phyloP scores from a whole-genome alignment of 2,888 invertebrate species.

The Lithophane semibrunnea region DNA sequence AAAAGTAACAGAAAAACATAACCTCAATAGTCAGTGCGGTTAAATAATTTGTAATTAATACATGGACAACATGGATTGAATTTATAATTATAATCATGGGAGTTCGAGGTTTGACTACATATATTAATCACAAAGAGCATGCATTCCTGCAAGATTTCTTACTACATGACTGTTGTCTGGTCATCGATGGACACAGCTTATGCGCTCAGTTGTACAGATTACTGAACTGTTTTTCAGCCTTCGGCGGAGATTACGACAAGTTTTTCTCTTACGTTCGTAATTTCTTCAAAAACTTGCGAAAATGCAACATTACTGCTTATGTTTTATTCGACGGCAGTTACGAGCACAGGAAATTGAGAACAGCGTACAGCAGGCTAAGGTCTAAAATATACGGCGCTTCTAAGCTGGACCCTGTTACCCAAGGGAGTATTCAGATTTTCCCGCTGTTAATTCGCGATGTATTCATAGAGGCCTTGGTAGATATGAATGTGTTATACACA shows the following conservation, averaged over 20 bases:
- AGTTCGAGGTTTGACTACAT: slow-evolving; percentile 95
- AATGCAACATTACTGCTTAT: slow-evolving; percentile 93
- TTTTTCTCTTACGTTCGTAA: slow-evolving; percentile 91
- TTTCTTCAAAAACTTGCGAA: slow-evolving; percentile 93
- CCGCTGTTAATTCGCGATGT: slow-evolving; percentile 94
- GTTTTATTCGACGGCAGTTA: slow-evolving; percentile 96
- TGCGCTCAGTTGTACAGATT: slow-evolving; percentile 93
- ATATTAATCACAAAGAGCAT: slow-evolving; percentile 92
- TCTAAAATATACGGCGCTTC: slow-evolving; percentile 91
- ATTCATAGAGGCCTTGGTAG: slow-evolving; percentile 92
- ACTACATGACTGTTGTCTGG: slow-evolving; percentile 92
- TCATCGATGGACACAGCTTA: slow-evolving; percentile 95
- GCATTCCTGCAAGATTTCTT: slow-evolving; percentile 91
- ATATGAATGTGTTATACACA: slow-evolving; percentile 92
- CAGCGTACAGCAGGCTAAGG: slow-evolving; percentile 90
- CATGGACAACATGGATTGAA: neutral
- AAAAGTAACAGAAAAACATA: slow-evolving; percentile 27
- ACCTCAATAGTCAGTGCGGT: slow-evolving; percentile 13
- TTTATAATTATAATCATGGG: slow-evolving; percentile 91
- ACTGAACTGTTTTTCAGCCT: slow-evolving; percentile 92
- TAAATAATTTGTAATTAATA: slow-evolving; percentile 2
- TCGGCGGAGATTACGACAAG: slow-evolving; percentile 96
- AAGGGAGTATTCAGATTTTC: slow-evolving; percentile 91
- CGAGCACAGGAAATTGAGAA: slow-evolving; percentile 93
- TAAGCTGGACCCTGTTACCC: slow-evolving; percentile 89